Evolutionary conservation across 2,888 invertebrate genomes (phyloP), one percentile per base, ranked within the genome.

Genomic region (Autographa pulchrina): DNA sequence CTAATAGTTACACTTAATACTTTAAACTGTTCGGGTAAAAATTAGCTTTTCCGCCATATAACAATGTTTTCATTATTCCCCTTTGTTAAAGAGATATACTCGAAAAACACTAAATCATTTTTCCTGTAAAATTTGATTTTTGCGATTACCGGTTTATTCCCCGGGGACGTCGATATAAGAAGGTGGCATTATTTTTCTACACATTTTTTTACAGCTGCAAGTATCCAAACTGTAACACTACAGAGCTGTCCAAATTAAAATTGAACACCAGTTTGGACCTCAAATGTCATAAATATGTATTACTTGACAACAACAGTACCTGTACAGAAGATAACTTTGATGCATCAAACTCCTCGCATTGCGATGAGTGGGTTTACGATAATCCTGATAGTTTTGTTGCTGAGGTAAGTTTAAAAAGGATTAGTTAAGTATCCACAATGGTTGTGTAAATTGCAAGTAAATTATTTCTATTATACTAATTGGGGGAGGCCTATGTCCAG

Each of bases 141-240:
- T n/a, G n/a, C n/a, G n/a, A n/a, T n/a, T n/a, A n/a, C n/a, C n/a
- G n/a, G n/a, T n/a, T n/a, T n/a, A n/a, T n/a, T n/a, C n/a, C n/a
- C n/a, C n/a, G n/a, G n/a, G n/a, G n/a, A n/a, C n/a, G n/a, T n/a
- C n/a, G n/a, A n/a, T n/a, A n/a, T n/a, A n/a, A n/a, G n/a, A n/a
- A n/a, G n/a, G n/a, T n/a, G n/a, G n/a, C n/a, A n/a, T n/a, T n/a
- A n/a, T n/a, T n/a, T n/a, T n/a, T n/a, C n/a, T n/a, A n/a, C n/a
- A n/a, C n/a, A n/a, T n/a, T n/a, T n/a, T n/a, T 4, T 79, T 81
- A 35, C 74, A 82, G 82, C 0, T 82, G 82, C 35, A 74, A 81
- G 52, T 66, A 82, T 9, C 11, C 31, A 2, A 68, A 74, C 5
- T 82, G 71, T 35, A 9, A 7, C n/a, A 16, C 25, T 9, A 58